Evolutionary conservation across 2,113 vertebrate genomes (phyloP).

Genomic region (cattle (Bos taurus)): DNA sequence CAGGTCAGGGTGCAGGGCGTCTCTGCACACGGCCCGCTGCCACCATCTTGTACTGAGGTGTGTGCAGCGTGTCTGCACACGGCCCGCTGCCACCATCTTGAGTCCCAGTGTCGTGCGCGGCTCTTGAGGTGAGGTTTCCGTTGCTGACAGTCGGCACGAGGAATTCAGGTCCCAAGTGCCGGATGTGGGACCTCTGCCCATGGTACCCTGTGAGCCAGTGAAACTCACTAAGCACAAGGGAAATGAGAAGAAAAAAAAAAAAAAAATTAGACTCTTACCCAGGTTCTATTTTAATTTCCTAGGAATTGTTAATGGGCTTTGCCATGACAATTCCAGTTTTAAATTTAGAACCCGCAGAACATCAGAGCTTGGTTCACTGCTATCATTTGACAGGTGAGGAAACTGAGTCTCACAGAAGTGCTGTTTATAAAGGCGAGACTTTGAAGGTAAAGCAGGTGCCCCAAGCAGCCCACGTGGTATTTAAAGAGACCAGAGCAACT

Average conservation of each 20-base stretch:
- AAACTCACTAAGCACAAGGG: not conserved
- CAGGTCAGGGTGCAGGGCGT: not conserved
- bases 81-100: too few relatives aligned
- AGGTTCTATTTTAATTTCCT: not conserved
- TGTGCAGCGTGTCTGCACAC: too few relatives aligned
- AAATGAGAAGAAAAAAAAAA: not conserved
- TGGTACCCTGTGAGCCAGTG: not conserved
- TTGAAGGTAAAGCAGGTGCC: not conserved
- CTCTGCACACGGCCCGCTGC: not conserved
- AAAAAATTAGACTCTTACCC: not conserved
- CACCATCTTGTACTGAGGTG: too few relatives aligned
- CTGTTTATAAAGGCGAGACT: not conserved
- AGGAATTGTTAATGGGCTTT: not conserved
- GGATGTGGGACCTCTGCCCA: not conserved
- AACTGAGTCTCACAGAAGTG: not conserved
- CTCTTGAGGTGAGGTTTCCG: not conserved
- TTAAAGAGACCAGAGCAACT: not conserved
- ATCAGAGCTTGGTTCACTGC: not conserved
- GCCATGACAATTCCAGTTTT: not conserved
- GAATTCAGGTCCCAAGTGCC: not conserved
- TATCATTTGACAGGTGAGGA: not conserved
- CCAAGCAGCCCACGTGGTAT: not conserved
- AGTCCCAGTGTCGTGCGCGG: not conserved
- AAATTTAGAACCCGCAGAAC: not conserved
- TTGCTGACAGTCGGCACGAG: not conserved